Percentiles rank a stretch among this genome's conserved stretches.
Conservation (phyloP, 2,888 invertebrate genomes). For the Epsilonema sp. region DNA sequence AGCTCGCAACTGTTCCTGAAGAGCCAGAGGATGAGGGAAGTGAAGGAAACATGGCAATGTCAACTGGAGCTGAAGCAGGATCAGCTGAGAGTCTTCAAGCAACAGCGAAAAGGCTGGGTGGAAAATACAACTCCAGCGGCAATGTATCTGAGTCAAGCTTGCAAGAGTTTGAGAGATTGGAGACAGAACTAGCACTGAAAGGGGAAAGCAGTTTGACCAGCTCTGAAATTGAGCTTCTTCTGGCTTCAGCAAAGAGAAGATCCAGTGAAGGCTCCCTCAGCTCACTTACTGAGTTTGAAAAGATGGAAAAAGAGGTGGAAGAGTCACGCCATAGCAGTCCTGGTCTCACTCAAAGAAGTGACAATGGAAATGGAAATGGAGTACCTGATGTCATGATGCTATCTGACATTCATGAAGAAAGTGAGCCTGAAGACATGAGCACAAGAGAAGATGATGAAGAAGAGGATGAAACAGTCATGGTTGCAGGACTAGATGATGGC, state of each 20-base stretch:
- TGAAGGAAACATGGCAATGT: too few species aligned
- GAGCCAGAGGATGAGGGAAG: slow-evolving; percentile 15
- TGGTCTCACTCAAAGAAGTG: slow-evolving; percentile 12
- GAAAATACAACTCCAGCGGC: slow-evolving; percentile 5
- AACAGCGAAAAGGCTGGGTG: background rate
- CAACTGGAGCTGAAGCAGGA: background rate
- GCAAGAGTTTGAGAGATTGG: slow-evolving; percentile 24
- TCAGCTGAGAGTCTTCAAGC: background rate
- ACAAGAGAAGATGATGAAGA: slow-evolving; percentile 23
- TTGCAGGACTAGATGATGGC: too few species aligned
- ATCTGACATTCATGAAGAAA: slow-evolving; percentile 25
- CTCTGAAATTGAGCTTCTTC: slow-evolving; percentile 18
- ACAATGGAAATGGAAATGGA: background rate
- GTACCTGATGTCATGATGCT: slow-evolving; percentile 22
- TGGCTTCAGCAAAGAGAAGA: background rate
- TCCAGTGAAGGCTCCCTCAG: slow-evolving; percentile 16
- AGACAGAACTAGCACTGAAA: slow-evolving; percentile 15
- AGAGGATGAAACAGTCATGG: slow-evolving; percentile 9
- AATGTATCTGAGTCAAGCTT: slow-evolving; percentile 11
- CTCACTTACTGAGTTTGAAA: slow-evolving; percentile 23
- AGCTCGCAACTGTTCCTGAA: slow-evolving; percentile 19
- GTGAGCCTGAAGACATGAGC: slow-evolving; percentile 27
- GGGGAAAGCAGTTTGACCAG: slow-evolving; percentile 18
- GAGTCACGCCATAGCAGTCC: slow-evolving; percentile 1
- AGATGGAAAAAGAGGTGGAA: slow-evolving; percentile 20